These are phyloP conservation scores for Tenthredo notha DNA, from an alignment of 2,888 invertebrate genomes.

Conservation along the genomic window DNA sequence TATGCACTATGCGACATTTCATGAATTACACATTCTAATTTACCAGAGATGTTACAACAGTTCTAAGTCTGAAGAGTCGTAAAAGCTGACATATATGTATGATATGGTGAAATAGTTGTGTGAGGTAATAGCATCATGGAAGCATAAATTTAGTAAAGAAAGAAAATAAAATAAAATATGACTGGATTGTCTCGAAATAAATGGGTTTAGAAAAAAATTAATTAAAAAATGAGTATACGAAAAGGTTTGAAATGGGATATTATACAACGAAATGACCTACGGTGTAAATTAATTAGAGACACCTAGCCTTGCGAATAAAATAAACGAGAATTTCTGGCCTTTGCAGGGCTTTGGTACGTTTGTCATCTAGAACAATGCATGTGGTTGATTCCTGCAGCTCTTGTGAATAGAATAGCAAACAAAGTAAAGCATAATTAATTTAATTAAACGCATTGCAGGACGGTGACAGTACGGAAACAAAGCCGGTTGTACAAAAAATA, in stretches of 20 bases:
- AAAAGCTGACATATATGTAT: not conserved
- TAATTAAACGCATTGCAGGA: constrained; percentile 9
- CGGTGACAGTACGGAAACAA: constrained; percentile 23
- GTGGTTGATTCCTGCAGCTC: constrained; percentile 17
- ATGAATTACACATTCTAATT: constrained; percentile 28
- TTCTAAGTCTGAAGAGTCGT: not conserved
- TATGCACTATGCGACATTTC: not conserved
- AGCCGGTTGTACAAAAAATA: not conserved
- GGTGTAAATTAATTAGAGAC: constrained; percentile 27
- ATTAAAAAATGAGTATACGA: not conserved
- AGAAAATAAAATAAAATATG: too few species aligned
- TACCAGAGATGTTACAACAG: not conserved
- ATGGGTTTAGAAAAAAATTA: not conserved
- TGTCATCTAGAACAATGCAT: constrained; percentile 32
- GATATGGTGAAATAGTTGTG: not conserved
- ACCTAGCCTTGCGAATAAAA: not conserved
- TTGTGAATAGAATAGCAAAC: constrained; percentile 1
- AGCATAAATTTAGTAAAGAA: not conserved
- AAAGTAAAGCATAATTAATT: constrained; percentile 40
- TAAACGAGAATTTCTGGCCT: not conserved
- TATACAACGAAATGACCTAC: not conserved
- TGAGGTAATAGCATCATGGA: not conserved
- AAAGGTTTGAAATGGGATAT: not conserved
- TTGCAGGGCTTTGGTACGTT: constrained; percentile 25
- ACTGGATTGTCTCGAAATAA: not conserved